Evolutionary conservation across 2,113 vertebrate genomes (phyloP).

Genomic region (Pseudorhombus dupliciocellatus): DNA sequence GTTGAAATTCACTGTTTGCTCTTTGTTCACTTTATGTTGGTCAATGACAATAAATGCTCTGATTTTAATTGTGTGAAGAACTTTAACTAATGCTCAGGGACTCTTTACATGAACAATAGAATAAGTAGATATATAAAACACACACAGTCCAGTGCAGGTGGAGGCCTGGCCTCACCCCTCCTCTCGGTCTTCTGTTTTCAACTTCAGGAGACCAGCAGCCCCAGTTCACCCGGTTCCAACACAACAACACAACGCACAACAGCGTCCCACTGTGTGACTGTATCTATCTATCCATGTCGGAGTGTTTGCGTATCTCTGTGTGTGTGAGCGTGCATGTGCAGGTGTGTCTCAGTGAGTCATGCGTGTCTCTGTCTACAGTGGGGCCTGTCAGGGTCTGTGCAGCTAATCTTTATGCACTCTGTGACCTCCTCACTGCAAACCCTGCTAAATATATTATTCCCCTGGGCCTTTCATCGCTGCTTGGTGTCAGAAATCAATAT

Average conservation of each 20-base stretch:
- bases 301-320: neutral
- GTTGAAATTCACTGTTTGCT: no score
- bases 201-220: slow-evolving; percentile 29
- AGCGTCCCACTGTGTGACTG: slow-evolving; percentile 23
- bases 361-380: slow-evolving; percentile 83
- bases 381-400: slow-evolving; percentile 91
- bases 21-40: no score
- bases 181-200: no score
- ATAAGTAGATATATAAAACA: neutral
- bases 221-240: slow-evolving; percentile 10
- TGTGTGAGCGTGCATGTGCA: neutral
- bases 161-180: no score
- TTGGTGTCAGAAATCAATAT: slow-evolving; percentile 99
- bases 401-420: slow-evolving; percentile 99
- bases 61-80: no score
- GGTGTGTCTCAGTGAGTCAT: slow-evolving; percentile 16
- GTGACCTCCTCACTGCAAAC: slow-evolving; percentile 98
- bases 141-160: no score
- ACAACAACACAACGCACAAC: slow-evolving; percentile 24
- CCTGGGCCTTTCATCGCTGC: slow-evolving; percentile 99
- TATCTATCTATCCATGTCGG: slow-evolving; percentile 1
- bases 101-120: no score
- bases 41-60: no score
- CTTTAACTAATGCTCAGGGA: no score
- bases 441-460: slow-evolving; percentile 99